These are phyloP conservation scores for Sesamia inferens DNA, from an alignment of 2,888 invertebrate species.

Conservation along the genomic window DNA sequence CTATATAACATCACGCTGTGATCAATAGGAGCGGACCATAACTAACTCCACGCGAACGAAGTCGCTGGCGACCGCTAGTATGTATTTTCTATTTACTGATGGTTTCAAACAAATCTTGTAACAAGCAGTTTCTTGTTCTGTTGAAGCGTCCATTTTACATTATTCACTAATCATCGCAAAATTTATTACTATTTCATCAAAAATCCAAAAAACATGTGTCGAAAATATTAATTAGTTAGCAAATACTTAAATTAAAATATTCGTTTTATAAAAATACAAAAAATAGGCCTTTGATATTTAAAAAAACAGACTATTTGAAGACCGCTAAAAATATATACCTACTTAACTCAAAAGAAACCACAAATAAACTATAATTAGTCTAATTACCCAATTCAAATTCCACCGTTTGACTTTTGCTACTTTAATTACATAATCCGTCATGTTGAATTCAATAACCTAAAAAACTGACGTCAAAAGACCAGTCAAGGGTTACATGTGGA, in stretches of 20 bases:
- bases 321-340: neutral
- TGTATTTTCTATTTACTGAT: no score
- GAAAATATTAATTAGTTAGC: neutral
- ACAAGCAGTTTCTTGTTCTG: neutral
- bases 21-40: no score
- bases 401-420: conserved; percentile 19
- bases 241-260: neutral
- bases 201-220: neutral
- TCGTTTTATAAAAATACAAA: conserved; percentile 6
- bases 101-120: neutral
- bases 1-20: no score
- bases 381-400: conserved; percentile 26
- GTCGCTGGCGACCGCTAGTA: no score
- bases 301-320: neutral
- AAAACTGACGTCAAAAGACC: conserved; percentile 48
- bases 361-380: conserved; percentile 10
- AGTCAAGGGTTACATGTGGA: conserved; percentile 55
- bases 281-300: neutral
- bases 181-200: neutral
- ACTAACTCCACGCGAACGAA: no score
- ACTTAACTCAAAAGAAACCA: neutral
- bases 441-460: conserved; percentile 24
- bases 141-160: neutral
- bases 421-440: conserved; percentile 9
- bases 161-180: neutral